Evolutionary conservation across 2,888 invertebrate species (phyloP).

Genomic region (Melanotus villosus): DNA sequence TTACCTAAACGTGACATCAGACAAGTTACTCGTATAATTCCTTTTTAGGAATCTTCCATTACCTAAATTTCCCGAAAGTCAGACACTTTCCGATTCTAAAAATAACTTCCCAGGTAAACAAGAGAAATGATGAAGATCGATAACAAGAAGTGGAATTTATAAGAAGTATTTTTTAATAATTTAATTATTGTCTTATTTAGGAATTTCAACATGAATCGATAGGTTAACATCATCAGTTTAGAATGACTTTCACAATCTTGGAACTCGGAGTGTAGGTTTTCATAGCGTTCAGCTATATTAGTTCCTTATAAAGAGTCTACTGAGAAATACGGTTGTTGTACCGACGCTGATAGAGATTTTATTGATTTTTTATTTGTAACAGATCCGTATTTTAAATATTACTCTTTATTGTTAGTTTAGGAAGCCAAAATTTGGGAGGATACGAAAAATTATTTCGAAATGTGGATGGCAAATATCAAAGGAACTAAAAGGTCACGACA

Average conservation of each 20-base stretch:
- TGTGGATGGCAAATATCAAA: too few species aligned
- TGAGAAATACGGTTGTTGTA: too few species aligned
- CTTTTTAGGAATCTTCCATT: not conserved
- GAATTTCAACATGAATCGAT: too few species aligned
- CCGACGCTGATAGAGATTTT: too few species aligned
- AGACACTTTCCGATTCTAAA: not conserved
- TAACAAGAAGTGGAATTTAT: not conserved
- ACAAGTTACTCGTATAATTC: not conserved
- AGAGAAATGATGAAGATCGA: not conserved
- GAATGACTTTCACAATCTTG: slow-evolving; percentile 4
- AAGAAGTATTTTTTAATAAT: not conserved
- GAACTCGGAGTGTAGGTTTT: not conserved
- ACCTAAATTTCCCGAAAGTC: slow-evolving; percentile 5
- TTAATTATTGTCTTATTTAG: not conserved
- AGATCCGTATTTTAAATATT: too few species aligned
- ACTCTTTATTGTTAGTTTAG: too few species aligned
- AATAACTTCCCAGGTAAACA: slow-evolving; percentile 8
- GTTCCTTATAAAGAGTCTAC: too few species aligned
- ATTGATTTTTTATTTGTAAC: too few species aligned
- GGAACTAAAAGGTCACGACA: too few species aligned
- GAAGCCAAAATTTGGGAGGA: too few species aligned
- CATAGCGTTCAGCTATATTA: not conserved
- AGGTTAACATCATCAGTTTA: not conserved
- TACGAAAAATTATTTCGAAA: too few species aligned
- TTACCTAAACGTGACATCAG: not conserved